Percentiles rank a stretch among this genome's conserved stretches.
phyloP scores from a whole-genome alignment of 2,888 invertebrate species.

The Arge pagana region DNA sequence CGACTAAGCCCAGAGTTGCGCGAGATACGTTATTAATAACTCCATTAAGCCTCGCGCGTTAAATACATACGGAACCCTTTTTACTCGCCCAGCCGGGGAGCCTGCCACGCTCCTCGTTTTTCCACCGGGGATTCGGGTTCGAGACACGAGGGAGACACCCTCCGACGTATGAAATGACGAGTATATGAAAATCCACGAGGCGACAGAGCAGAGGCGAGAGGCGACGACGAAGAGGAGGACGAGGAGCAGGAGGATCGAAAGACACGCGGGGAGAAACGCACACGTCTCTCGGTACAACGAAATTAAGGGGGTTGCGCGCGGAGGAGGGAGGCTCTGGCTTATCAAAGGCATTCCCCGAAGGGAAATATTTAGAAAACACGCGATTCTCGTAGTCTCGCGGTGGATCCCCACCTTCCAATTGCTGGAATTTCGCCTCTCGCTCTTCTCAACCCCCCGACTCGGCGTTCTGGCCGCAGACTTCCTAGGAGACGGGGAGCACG shows the following conservation, averaged over 20 bases:
- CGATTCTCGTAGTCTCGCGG: background rate
- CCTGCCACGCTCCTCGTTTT: background rate
- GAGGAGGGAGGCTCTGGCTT: background rate
- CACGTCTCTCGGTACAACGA: slow-evolving; percentile 12
- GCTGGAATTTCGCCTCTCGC: no score
- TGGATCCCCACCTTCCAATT: no score
- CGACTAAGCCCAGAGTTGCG: slow-evolving; percentile 9
- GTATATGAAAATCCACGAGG: background rate
- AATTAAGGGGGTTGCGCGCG: background rate
- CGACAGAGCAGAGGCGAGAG: background rate
- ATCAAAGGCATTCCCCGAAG: slow-evolving; percentile 2
- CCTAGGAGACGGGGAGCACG: no score
- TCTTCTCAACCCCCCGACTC: no score
- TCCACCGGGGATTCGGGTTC: background rate
- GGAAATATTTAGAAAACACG: slow-evolving; percentile 10
- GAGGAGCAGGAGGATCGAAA: background rate
- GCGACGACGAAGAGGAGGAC: background rate
- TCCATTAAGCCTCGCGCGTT: slow-evolving; percentile 11
- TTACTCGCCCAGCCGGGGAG: background rate
- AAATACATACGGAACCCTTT: background rate
- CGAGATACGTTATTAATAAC: slow-evolving; percentile 18
- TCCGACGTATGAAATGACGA: background rate
- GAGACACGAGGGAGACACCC: no score
- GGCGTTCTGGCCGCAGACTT: no score
- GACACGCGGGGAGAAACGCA: background rate